These are phyloP conservation scores for Pristionchus arcanus DNA, from an alignment of 2,888 invertebrate genomes.

Conservation along the genomic window DNA sequence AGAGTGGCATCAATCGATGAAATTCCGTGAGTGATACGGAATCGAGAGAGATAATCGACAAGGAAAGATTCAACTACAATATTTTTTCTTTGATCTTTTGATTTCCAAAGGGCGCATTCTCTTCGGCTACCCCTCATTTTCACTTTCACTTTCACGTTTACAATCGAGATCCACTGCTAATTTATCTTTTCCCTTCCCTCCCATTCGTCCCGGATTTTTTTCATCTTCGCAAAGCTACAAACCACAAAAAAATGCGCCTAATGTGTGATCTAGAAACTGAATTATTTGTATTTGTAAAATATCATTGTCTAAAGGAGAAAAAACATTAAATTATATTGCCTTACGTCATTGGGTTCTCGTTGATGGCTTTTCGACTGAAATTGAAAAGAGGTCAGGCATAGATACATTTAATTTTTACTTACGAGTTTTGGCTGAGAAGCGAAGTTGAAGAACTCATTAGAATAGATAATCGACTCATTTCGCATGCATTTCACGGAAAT, in stretches of 20 bases:
- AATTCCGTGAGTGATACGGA: constrained; percentile 37
- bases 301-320: too few species aligned
- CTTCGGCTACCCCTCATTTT: background rate
- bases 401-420: background rate
- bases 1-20: constrained; percentile 24
- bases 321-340: too few species aligned
- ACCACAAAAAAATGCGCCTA: background rate
- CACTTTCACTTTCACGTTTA: background rate
- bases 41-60: constrained; percentile 24
- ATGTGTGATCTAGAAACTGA: too few species aligned
- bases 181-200: background rate
- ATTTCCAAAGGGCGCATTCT: background rate
- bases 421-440: constrained; percentile 22
- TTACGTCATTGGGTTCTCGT: background rate
- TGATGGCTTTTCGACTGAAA: background rate
- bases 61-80: background rate
- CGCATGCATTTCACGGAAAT: background rate
- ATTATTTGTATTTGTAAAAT: too few species aligned
- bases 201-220: background rate
- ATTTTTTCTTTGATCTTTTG: background rate
- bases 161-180: background rate
- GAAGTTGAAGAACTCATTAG: constrained; percentile 29
- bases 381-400: background rate
- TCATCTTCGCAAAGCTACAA: background rate
- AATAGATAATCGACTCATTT: background rate